Conservation (phyloP, 2,113 vertebrate genomes). For the Carassius auratus region DNA sequence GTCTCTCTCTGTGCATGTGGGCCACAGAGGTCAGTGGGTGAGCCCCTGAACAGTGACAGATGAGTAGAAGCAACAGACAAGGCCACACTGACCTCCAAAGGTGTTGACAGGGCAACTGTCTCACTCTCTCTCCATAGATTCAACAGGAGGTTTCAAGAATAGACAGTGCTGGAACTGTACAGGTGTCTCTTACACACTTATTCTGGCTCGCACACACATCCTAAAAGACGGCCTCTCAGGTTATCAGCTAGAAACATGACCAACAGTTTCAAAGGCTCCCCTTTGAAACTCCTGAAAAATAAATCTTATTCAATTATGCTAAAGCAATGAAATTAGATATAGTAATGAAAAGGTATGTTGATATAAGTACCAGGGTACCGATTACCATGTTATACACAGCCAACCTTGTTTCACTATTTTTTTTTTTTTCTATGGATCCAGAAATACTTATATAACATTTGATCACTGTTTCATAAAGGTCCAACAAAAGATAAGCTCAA, state of each 20-base stretch:
- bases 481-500: not conserved
- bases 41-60: slow-evolving; percentile 12
- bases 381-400: too few relatives aligned
- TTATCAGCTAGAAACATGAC: not conserved
- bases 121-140: not conserved
- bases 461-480: not conserved
- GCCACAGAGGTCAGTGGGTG: slow-evolving; percentile 16
- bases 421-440: not conserved
- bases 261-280: not conserved
- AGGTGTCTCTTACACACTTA: not conserved
- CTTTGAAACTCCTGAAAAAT: not conserved
- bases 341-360: too few relatives aligned
- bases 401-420: too few relatives aligned
- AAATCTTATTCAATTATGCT: too few relatives aligned
- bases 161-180: not conserved
- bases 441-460: not conserved
- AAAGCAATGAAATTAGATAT: too few relatives aligned
- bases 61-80: slow-evolving; percentile 3
- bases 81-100: slow-evolving; percentile 43
- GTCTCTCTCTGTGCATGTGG: slow-evolving; percentile 10
- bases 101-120: slow-evolving; percentile 33
- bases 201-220: not conserved
- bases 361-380: too few relatives aligned
- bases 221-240: not conserved
- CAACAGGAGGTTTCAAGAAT: not conserved